Evolutionary conservation across 2,888 invertebrate species (phyloP).

Genomic region (Eupithecia subfuscata): DNA sequence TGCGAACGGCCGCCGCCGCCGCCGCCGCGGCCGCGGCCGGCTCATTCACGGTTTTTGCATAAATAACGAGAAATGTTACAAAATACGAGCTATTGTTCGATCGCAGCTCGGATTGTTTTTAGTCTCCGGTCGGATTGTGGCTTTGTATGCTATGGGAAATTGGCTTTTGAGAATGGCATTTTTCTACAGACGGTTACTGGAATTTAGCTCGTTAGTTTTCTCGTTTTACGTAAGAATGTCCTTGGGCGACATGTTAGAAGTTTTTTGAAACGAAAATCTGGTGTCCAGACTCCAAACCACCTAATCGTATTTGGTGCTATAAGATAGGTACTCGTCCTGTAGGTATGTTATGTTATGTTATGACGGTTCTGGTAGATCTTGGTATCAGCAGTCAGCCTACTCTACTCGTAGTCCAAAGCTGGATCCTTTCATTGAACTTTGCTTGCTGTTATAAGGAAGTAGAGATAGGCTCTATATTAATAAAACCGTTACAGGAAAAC

Average conservation of each 20-base stretch:
- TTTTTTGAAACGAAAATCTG: neutral
- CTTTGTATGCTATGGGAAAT: slow-evolving; percentile 34
- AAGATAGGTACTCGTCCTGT: neutral
- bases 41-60: slow-evolving; percentile 49
- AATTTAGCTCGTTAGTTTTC: slow-evolving; percentile 23
- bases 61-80: slow-evolving; percentile 45
- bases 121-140: slow-evolving; percentile 28
- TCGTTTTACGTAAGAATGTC: slow-evolving; percentile 6
- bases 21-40: too few relatives aligned
- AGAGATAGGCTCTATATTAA: neutral
- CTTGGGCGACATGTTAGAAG: neutral
- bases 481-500: neutral
- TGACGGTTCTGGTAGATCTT: neutral
- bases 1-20: slow-evolving; percentile 35
- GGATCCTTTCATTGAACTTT: neutral
- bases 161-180: slow-evolving; percentile 23
- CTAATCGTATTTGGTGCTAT: neutral
- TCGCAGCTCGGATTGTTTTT: slow-evolving; percentile 34
- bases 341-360: neutral
- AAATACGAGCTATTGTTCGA: slow-evolving; percentile 45
- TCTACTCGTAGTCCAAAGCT: neutral
- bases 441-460: neutral
- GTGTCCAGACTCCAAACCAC: neutral
- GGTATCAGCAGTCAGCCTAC: too few relatives aligned
- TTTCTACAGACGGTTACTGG: slow-evolving; percentile 23